These are phyloP conservation scores for Trachemys scripta DNA, from an alignment of 2,113 vertebrate genomes.

Conservation along the genomic window DNA sequence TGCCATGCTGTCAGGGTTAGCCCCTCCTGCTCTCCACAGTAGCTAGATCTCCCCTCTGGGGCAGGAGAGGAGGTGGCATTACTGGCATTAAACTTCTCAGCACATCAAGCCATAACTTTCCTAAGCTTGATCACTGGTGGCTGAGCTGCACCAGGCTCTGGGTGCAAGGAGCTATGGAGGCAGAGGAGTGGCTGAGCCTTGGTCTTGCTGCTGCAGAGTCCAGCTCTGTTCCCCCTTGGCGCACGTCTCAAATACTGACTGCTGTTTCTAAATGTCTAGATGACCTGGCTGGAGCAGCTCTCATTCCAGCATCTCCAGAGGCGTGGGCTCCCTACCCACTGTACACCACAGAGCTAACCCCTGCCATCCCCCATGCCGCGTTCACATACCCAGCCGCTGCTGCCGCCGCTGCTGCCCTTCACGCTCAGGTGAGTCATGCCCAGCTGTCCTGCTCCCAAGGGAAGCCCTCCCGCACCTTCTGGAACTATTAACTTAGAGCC, in stretches of 20 bases:
- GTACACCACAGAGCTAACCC: constrained; percentile 95
- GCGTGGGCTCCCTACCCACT: constrained; percentile 97
- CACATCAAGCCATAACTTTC: no score
- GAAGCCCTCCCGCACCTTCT: accelerated
- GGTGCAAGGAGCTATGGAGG: neutral
- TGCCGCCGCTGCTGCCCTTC: constrained; percentile 91
- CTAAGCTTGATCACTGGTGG: neutral
- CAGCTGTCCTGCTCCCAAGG: accelerated
- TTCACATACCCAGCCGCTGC: constrained; percentile 95
- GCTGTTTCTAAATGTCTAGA: constrained; percentile 89
- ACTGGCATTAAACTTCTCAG: neutral
- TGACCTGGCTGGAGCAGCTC: constrained; percentile 96
- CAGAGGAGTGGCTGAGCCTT: neutral
- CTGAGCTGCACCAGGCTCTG: neutral
- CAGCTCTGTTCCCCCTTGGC: neutral
- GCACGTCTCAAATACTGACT: neutral
- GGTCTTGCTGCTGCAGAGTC: neutral
- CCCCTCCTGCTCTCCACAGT: no score
- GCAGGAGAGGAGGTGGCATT: neutral
- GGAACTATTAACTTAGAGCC: neutral
- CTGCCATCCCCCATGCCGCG: constrained; percentile 93
- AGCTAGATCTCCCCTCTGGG: no score
- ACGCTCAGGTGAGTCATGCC: constrained; percentile 91
- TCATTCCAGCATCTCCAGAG: constrained; percentile 96
- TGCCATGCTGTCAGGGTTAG: neutral